Percentiles rank a stretch among this genome's conserved stretches.
Conservation (phyloP, 2,113 vertebrate species). For the Clarias batrachus region DNA sequence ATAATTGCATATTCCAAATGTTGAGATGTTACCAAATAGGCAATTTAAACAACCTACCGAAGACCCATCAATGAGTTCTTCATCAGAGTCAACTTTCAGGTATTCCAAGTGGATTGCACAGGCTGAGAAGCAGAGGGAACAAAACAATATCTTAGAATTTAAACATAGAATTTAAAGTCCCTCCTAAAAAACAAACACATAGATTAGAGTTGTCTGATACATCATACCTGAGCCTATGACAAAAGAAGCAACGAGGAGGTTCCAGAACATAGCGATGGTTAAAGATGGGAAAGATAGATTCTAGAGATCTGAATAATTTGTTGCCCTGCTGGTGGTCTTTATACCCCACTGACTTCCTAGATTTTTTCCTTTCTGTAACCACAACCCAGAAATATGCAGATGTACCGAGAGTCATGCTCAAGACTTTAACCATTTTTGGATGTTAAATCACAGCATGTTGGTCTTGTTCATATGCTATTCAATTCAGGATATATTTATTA, state of each 20-base stretch:
- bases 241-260: not conserved
- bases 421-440: not conserved
- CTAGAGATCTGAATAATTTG: not conserved
- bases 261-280: not conserved
- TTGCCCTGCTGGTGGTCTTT: not conserved
- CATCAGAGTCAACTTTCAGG: constrained; percentile 22
- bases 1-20: not conserved
- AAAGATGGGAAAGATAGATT: not conserved
- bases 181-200: not conserved
- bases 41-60: constrained; percentile 1
- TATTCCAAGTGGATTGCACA: constrained; percentile 26
- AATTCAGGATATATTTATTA: not conserved
- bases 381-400: not conserved
- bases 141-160: not conserved
- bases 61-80: not conserved
- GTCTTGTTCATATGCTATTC: not conserved
- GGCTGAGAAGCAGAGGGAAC: constrained; percentile 13
- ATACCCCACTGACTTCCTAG: not conserved
- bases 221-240: not conserved
- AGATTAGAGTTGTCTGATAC: not conserved
- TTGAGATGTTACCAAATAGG: not conserved
- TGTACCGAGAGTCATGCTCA: not conserved
- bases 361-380: not conserved
- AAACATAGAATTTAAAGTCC: not conserved
- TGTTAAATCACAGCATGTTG: not conserved